Conservation (phyloP, 2,888 invertebrate genomes). For the Lapara coniferarum region DNA sequence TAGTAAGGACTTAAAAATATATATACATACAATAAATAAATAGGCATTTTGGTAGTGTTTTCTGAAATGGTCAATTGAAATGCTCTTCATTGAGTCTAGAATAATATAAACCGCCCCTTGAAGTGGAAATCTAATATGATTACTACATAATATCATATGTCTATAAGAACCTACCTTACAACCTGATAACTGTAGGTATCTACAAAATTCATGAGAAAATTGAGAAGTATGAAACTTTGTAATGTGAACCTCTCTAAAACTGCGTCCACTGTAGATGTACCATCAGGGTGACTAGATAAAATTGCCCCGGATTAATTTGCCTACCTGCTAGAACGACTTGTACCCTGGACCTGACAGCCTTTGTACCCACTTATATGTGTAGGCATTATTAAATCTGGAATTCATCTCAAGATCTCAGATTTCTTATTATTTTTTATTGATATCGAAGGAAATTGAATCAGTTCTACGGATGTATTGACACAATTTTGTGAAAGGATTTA, state of each 20-base stretch:
- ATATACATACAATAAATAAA: no score
- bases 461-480: slow-evolving; percentile 5
- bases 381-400: slow-evolving; percentile 53
- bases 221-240: no score
- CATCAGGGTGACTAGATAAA: slow-evolving; percentile 58
- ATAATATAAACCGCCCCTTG: no score
- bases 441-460: slow-evolving; percentile 14
- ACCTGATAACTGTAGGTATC: neutral
- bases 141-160: no score
- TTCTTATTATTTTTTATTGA: slow-evolving; percentile 13
- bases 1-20: no score
- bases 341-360: slow-evolving; percentile 69
- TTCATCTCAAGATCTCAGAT: slow-evolving; percentile 1
- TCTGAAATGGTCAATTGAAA: no score
- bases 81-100: no score
- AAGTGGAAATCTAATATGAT: no score
- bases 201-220: neutral
- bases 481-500: slow-evolving; percentile 19
- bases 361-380: slow-evolving; percentile 53
- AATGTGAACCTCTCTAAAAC: slow-evolving; percentile 7
- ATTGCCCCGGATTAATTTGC: slow-evolving; percentile 72
- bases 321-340: slow-evolving; percentile 60
- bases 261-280: slow-evolving; percentile 42
- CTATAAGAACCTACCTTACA: no score
- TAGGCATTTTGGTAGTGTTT: no score